These are phyloP conservation scores for Daktulosphaira vitifoliae DNA, from an alignment of 1,140 invertebrate species.

Conservation along the genomic window DNA sequence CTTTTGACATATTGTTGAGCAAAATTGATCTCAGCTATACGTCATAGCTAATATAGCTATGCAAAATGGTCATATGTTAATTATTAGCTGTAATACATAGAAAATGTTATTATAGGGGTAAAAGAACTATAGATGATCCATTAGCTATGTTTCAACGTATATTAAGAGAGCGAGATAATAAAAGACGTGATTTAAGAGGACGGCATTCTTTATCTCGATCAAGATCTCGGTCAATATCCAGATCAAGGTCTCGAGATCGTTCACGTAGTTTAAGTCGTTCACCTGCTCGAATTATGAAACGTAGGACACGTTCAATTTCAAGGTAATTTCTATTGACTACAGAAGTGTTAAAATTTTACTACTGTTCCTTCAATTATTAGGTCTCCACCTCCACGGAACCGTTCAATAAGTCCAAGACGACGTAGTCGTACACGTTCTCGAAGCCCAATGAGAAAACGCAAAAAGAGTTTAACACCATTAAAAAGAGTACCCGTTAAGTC, in stretches of 20 bases:
- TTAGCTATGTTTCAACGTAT: constrained; percentile 76
- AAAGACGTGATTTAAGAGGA: constrained; percentile 47
- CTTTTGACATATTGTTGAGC: too few species aligned
- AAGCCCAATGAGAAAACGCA: constrained; percentile 14
- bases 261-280: constrained; percentile 24
- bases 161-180: constrained; percentile 65
- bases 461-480: constrained; percentile 16
- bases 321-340: not conserved
- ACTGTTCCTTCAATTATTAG: not conserved
- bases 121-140: constrained; percentile 66
- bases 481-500: constrained; percentile 10
- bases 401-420: constrained; percentile 41
- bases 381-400: constrained; percentile 37
- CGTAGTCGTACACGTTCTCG: constrained; percentile 37
- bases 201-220: constrained; percentile 44
- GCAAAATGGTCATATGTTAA: too few species aligned
- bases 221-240: constrained; percentile 40
- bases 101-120: constrained; percentile 39
- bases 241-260: constrained; percentile 36
- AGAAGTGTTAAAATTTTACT: not conserved
- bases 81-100: too few species aligned
- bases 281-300: constrained; percentile 15
- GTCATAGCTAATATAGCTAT: too few species aligned
- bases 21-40: too few species aligned
- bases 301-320: constrained; percentile 14